These are phyloP conservation scores for Ambastaia sidthimunki DNA, from an alignment of 2,797 vertebrate genomes.

Conservation along the genomic window DNA sequence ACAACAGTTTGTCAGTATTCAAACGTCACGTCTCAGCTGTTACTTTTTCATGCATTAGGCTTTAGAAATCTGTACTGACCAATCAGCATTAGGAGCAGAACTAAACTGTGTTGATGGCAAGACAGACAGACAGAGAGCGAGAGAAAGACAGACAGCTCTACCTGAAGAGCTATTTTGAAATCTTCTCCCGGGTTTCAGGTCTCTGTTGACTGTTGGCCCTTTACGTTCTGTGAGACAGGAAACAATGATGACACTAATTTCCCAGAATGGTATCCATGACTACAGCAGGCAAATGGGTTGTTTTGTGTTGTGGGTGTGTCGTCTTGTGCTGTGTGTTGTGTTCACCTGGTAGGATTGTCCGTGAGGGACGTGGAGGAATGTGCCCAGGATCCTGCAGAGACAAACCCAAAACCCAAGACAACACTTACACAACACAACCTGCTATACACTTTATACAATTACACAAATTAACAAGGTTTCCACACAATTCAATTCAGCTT, in stretches of 20 bases:
- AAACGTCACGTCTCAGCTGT: too few relatives aligned
- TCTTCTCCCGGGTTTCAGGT: conserved; percentile 74
- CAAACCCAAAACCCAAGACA: conserved; percentile 20
- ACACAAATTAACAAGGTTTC: too few relatives aligned
- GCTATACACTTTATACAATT: too few relatives aligned
- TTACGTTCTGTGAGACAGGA: conserved; percentile 45
- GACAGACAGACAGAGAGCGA: not conserved
- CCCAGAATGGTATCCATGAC: not conserved
- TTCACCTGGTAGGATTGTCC: conserved; percentile 35
- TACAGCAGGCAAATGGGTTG: not conserved
- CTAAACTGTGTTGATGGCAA: too few relatives aligned
- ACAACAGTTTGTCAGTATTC: too few relatives aligned
- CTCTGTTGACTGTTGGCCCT: conserved; percentile 73
- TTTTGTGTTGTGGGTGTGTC: too few relatives aligned
- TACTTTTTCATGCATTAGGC: too few relatives aligned
- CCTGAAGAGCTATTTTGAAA: conserved; percentile 56
- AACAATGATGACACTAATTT: not conserved
- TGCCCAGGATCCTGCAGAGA: conserved; percentile 22
- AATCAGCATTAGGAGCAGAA: too few relatives aligned
- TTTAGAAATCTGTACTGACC: too few relatives aligned
- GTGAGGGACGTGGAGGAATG: conserved; percentile 27
- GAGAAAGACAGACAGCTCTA: conserved; percentile 49
- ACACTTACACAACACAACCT: not conserved
- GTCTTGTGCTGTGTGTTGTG: not conserved
- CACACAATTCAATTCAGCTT: too few relatives aligned